Conservation (phyloP, 2,113 vertebrate genomes). For the Martes martes region DNA sequence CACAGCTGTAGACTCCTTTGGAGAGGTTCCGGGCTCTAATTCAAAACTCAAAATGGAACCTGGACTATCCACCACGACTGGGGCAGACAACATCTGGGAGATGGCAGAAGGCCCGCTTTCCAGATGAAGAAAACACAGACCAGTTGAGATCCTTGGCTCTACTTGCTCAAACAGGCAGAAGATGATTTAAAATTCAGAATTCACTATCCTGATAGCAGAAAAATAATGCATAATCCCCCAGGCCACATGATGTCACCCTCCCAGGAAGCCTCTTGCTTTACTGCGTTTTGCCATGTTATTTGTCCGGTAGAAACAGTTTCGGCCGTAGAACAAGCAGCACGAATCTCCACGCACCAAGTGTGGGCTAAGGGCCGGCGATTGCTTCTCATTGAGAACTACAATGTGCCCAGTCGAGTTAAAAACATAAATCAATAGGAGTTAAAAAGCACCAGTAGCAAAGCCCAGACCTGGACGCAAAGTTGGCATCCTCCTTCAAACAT, state of each 20-base stretch:
- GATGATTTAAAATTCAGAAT: neutral
- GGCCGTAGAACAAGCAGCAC: neutral
- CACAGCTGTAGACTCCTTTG: neutral
- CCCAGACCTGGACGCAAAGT: neutral
- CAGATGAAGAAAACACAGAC: neutral
- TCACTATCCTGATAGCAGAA: neutral
- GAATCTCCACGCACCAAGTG: neutral
- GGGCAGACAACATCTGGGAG: rapidly evolving
- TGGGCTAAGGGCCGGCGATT: neutral
- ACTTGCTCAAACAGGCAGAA: neutral
- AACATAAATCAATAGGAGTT: conserved; percentile 37
- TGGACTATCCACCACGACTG: neutral
- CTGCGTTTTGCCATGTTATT: neutral
- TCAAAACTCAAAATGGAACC: neutral
- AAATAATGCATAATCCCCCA: neutral
- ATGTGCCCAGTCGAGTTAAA: neutral
- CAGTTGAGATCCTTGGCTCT: neutral
- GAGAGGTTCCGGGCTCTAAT: neutral
- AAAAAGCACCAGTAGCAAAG: conserved; percentile 50
- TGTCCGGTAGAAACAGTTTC: neutral
- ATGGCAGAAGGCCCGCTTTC: neutral
- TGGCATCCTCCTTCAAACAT: conserved; percentile 43
- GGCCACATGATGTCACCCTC: neutral
- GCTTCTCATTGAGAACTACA: conserved; percentile 8
- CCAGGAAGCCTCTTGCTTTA: neutral